Base-by-base conservation (phyloP, 2,888 invertebrate genomes). In the Holacanthella duospinosa region DNA sequence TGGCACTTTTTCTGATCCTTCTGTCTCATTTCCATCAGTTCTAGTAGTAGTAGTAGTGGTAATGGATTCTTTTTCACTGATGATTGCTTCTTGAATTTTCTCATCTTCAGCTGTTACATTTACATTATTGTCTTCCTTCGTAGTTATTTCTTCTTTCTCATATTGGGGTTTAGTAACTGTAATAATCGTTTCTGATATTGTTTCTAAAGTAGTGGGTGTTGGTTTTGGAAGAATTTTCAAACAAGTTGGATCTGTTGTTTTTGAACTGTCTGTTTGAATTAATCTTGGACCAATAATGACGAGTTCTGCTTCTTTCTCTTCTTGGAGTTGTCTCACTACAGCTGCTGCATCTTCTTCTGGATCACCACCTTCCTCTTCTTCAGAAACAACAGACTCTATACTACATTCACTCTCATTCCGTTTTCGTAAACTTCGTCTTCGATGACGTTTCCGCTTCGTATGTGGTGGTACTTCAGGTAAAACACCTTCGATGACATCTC, bases 321-420 rank as follows among this genome's bases (percentile, higher is more conserved):
- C 4, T n/a, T 56, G 28, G 16, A 48, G 4, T n/a, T 48, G 16
- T 16, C 4, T 21, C 6, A 48, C 21, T 26, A 36, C 25, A 19
- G n/a, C 19, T 43, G 26, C 36, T 29, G 89, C 89, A 74, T 89
- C 89, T 48, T 85, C 87, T 73, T 88, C 86, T 43, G 86, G 86
- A 74, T 86, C 86, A 75, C 87, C 83, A 62, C 77, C 78, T 19
- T 73, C 77, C 63, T 64, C 57, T 3, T 66, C 62, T 19, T 62
- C 62, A 19, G 44, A 55, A 28, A 55, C 62, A 29, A 43, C 55
- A 1, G 62, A 68, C 19, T 64, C 67, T 28, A 67, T 62, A 43
- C 71, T 72, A 55, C 71, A 70, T 54, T 72, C 71, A 57, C 70
- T 71, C 43, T 71, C 71, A 3, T 71, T 69, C 24, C 70, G 29